Evolutionary conservation across 2,113 vertebrate genomes (phyloP).

Genomic region (Poecilia latipinna): DNA sequence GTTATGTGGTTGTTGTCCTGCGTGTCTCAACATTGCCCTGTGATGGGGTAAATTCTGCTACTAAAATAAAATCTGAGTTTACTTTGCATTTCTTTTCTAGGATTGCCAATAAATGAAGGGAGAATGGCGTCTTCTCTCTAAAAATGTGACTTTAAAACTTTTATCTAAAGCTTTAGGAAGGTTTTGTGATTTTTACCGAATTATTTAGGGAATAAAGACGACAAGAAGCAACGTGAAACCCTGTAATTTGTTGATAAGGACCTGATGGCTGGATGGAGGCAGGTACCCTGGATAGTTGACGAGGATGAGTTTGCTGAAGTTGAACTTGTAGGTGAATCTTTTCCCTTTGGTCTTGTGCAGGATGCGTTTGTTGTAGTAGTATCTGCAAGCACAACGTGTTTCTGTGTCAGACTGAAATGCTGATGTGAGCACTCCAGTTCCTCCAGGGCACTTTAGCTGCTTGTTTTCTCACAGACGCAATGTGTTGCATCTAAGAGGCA

Average conservation of each 20-base stretch:
- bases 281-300: slow-evolving; percentile 77
- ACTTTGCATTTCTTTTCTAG: no score
- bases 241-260: slow-evolving; percentile 15
- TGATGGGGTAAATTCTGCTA: no score
- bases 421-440: slow-evolving; percentile 1
- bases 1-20: no score
- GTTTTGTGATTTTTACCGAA: slow-evolving; percentile 9
- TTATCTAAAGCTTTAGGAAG: not conserved
- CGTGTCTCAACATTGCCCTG: no score
- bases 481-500: slow-evolving; percentile 24
- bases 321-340: slow-evolving; percentile 90
- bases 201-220: not conserved
- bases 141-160: no score
- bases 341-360: slow-evolving; percentile 92
- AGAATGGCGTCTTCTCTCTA: no score
- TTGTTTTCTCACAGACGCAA: not conserved
- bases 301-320: slow-evolving; percentile 86
- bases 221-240: not conserved
- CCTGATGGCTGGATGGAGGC: slow-evolving; percentile 39
- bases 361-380: slow-evolving; percentile 89
- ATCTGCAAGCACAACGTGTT: slow-evolving; percentile 70
- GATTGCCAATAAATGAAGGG: no score
- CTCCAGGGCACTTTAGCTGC: slow-evolving; percentile 4
- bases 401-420: slow-evolving; percentile 13
- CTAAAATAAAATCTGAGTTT: no score